These are phyloP conservation scores for Deroptyus accipitrinus DNA, from an alignment of 2,113 vertebrate genomes.

Conservation along the genomic window DNA sequence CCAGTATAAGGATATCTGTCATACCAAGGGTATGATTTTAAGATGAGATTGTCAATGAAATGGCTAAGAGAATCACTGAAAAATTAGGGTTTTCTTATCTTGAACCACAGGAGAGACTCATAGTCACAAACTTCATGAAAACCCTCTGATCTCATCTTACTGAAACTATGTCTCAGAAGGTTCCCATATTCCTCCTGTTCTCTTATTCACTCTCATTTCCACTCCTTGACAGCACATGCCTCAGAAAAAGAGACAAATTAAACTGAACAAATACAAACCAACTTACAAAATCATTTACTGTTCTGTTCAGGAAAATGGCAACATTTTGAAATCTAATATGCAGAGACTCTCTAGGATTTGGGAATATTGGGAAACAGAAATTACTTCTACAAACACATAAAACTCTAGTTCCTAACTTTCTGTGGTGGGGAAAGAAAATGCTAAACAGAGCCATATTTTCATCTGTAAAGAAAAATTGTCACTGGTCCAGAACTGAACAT, in stretches of 20 bases:
- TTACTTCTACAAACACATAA: background rate
- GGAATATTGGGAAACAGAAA: background rate
- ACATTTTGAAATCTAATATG: background rate
- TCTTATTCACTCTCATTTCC: background rate
- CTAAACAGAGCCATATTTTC: background rate
- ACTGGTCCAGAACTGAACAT: background rate
- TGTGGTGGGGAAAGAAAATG: background rate
- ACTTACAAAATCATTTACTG: background rate
- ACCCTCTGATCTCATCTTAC: background rate
- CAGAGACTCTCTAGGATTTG: background rate
- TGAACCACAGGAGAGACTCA: background rate
- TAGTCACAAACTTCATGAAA: background rate
- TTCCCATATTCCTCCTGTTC: background rate
- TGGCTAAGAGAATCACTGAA: background rate
- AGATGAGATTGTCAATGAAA: background rate
- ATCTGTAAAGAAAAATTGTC: background rate
- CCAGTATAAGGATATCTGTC: background rate
- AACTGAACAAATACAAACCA: background rate
- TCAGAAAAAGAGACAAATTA: background rate
- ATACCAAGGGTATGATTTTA: background rate
- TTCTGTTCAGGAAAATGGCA: background rate
- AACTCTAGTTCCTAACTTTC: background rate
- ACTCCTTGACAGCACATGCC: background rate
- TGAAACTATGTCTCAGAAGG: background rate
- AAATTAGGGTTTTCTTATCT: background rate